Base-by-base conservation (phyloP, 2,113 vertebrate genomes). In the Anas platyrhynchos region DNA sequence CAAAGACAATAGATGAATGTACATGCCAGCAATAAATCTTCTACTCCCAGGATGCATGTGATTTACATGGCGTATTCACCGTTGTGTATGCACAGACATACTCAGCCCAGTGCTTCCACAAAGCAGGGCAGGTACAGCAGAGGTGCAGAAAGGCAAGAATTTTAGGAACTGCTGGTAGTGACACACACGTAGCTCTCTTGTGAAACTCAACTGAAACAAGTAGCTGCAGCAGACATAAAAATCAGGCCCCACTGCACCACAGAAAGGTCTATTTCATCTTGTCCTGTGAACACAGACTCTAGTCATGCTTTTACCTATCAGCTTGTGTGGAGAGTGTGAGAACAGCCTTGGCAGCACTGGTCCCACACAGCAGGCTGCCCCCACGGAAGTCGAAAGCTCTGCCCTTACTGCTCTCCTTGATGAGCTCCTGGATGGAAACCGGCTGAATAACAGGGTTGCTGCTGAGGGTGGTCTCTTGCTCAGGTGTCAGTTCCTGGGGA, bases 261-360 rank as follows among this genome's bases (percentile, higher is more conserved):
- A 78, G 22, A 55, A 86, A 84, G 27, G 22, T 62, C 6, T 16
- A 18, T 44, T 80, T 83, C 71, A 34, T 46, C 43, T n/a, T 67
- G 41, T 38, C 81, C 62, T 43, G 55, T 34, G 48, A 88, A 52
- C 29, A 56, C 66, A 32, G 41, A 36, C 65, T 38, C 46, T 72
- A 77, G 56, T 1, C 1, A 16, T 34, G 61, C 11, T 62, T 95
- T 50, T 97, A 99, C 99, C 99, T 99, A 98, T 99, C 99, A 0
- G 99, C 99, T 96, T 99, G 99, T 0, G 99, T 99, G 22, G 99
- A 99, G 31, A 99, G 98, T 0, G 98, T 98, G 83, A 99, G 99
- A 46, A 99, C 98, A 3, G 98, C 99, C 96, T 98, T 99, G 94
- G 99, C 98, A 0, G 99, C 99, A 2, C 95, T 98, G 81, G 96